These are phyloP conservation scores for Pelobates cultripes DNA, from an alignment of 2,797 vertebrate genomes.

Conservation along the genomic window DNA sequence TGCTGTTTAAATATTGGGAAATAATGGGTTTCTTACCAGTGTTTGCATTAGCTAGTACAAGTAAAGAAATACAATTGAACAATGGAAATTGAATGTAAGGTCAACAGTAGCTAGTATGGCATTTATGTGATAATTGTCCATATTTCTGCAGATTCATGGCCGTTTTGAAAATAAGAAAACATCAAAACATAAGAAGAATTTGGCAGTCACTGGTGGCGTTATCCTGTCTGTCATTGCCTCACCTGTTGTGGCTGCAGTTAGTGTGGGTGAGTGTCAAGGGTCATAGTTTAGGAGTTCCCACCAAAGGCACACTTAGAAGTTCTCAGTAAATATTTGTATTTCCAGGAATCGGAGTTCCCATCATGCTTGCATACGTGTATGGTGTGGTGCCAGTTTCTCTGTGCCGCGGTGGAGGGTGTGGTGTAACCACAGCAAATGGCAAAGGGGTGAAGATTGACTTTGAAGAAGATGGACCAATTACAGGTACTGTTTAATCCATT, in stretches of 20 bases:
- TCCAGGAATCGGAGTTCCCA: slow-evolving; percentile 94
- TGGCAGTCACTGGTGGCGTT: slow-evolving; percentile 96
- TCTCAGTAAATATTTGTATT: background rate
- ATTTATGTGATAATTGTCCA: background rate
- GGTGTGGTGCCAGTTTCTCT: slow-evolving; percentile 96
- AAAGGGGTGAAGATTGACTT: slow-evolving; percentile 96
- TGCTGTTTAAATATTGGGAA: background rate
- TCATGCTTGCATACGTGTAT: slow-evolving; percentile 98
- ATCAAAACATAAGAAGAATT: slow-evolving; percentile 92
- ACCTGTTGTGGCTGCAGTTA: slow-evolving; percentile 97
- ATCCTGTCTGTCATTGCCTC: slow-evolving; percentile 95
- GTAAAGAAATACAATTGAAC: too few relatives aligned
- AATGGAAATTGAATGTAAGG: too few relatives aligned
- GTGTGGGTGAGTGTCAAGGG: slow-evolving; percentile 83
- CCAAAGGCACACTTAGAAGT: background rate
- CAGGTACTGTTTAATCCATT: slow-evolving; percentile 73
- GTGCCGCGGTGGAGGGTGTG: slow-evolving; percentile 94
- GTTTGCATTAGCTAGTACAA: background rate
- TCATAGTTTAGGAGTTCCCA: background rate
- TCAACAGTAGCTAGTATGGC: too few relatives aligned
- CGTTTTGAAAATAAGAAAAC: slow-evolving; percentile 95
- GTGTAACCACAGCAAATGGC: slow-evolving; percentile 93
- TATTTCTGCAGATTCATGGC: slow-evolving; percentile 87
- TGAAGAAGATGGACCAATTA: slow-evolving; percentile 95
- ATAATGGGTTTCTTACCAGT: background rate